Evolutionary conservation across 2,797 vertebrate species (phyloP).

Genomic region (Eulemur coronatus): DNA sequence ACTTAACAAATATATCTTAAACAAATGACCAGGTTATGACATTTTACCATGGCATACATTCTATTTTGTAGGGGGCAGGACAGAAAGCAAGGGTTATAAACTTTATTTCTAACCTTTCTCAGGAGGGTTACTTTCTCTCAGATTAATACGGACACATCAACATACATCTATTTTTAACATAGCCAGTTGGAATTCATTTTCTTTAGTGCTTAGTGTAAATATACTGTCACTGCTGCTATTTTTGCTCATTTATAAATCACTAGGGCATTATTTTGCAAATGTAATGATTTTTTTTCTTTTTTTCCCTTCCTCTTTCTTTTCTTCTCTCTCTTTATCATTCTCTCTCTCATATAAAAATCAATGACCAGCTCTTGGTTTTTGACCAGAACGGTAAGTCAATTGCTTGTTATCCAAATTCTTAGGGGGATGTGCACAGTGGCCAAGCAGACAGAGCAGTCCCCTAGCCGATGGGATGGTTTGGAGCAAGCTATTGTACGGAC

Average conservation of each 20-base stretch:
- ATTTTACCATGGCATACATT: background rate
- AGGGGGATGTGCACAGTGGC: too few species aligned
- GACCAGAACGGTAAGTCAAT: background rate
- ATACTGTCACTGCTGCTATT: accelerated
- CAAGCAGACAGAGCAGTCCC: accelerated
- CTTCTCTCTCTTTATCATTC: background rate
- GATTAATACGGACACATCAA: background rate
- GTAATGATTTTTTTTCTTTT: background rate
- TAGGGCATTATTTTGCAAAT: background rate
- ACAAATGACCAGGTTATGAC: background rate
- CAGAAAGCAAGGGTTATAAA: background rate
- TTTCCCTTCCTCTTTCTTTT: background rate
- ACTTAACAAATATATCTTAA: background rate
- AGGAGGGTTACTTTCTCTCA: background rate
- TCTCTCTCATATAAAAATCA: background rate
- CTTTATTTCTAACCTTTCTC: background rate
- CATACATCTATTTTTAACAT: background rate
- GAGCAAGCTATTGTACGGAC: background rate
- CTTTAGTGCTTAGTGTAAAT: background rate
- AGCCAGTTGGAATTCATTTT: background rate
- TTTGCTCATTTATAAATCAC: background rate
- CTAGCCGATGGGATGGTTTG: accelerated
- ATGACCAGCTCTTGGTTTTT: background rate
- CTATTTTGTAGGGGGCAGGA: background rate
- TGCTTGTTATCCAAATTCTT: background rate